phyloP scores from a whole-genome alignment of 2,888 invertebrate genomes.

The Autographa gamma region DNA sequence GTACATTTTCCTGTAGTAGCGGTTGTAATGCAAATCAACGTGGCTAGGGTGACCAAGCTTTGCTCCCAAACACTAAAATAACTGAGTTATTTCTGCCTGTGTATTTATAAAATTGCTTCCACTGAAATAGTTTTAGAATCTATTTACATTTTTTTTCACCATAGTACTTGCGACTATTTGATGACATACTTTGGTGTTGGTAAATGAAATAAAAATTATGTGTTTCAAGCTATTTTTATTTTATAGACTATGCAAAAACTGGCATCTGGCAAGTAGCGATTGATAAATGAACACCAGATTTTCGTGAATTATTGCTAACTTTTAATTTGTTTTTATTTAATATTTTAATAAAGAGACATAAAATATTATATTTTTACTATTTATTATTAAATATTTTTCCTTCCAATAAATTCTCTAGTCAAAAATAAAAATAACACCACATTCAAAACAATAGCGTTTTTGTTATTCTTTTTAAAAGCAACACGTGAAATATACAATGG shows the following conservation, averaged over 20 bases:
- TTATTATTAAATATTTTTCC: too few relatives aligned
- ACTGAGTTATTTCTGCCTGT: neutral
- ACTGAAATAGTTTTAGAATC: neutral
- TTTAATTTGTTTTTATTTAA: too few relatives aligned
- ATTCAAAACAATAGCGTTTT: neutral
- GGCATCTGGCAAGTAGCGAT: too few relatives aligned
- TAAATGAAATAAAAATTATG: too few relatives aligned
- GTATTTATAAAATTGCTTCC: neutral
- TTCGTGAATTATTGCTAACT: too few relatives aligned
- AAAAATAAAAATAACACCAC: neutral
- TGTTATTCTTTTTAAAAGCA: neutral
- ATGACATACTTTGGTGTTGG: neutral
- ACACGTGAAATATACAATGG: neutral
- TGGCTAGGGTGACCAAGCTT: slow-evolving; percentile 46
- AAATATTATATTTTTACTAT: too few relatives aligned
- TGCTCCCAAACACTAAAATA: slow-evolving; percentile 9
- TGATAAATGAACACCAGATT: too few relatives aligned
- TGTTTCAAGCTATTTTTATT: too few relatives aligned
- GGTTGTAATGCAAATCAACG: slow-evolving; percentile 66
- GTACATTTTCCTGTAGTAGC: slow-evolving; percentile 60
- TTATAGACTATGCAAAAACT: too few relatives aligned
- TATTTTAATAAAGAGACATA: too few relatives aligned
- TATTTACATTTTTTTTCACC: neutral
- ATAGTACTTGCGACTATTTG: neutral
- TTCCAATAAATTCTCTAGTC: neutral